Evolutionary conservation across 2,888 invertebrate species (phyloP).

Genomic region (Megastigmus dorsalis): DNA sequence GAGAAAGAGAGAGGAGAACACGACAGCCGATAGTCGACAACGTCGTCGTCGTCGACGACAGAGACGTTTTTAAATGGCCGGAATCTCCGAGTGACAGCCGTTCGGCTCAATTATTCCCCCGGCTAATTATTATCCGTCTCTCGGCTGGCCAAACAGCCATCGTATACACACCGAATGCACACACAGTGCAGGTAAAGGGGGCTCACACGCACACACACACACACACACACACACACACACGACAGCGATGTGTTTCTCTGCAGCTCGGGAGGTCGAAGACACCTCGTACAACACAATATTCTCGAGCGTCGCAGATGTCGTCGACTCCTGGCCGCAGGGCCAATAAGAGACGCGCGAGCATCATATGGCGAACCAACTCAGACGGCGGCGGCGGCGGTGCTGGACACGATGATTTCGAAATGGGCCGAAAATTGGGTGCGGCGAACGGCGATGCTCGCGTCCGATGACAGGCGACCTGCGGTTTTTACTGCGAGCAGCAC

Average conservation of each 20-base stretch:
- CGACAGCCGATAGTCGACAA: conserved; percentile 24
- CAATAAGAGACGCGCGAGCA: too few relatives aligned
- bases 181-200: too few relatives aligned
- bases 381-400: too few relatives aligned
- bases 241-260: too few relatives aligned
- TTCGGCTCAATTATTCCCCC: conserved; percentile 37
- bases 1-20: not conserved
- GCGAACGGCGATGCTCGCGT: too few relatives aligned
- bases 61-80: not conserved
- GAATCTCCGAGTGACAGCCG: conserved; percentile 36
- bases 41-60: conserved; percentile 8
- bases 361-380: conserved; percentile 59
- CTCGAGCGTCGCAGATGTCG: conserved; percentile 52
- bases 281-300: too few relatives aligned
- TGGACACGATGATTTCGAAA: too few relatives aligned
- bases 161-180: too few relatives aligned
- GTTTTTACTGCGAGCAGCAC: conserved; percentile 60
- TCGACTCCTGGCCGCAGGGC: conserved; percentile 23
- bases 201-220: not conserved
- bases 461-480: conserved; percentile 67
- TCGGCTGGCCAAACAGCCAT: too few relatives aligned
- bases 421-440: conserved; percentile 15
- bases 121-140: conserved; percentile 31
- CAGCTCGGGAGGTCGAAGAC: conserved; percentile 44
- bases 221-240: not conserved